Evolutionary conservation across 2,113 vertebrate species (phyloP).

Genomic region (Saimiri boliviensis): DNA sequence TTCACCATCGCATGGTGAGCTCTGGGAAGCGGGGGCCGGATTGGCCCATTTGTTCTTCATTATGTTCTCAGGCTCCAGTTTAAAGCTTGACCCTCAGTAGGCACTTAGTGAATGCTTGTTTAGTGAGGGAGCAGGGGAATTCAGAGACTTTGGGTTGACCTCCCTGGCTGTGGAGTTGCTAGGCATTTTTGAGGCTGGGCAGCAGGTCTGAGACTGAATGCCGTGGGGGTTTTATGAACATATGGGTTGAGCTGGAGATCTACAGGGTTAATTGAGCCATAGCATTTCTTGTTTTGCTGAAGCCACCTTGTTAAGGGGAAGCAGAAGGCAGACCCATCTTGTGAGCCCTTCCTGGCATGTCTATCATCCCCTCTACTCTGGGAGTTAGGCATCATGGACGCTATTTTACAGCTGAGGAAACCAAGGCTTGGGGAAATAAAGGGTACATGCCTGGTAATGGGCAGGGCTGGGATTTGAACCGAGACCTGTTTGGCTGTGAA

Average conservation of each 20-base stretch:
- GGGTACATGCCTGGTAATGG: rapidly evolving
- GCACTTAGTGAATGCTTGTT: not conserved
- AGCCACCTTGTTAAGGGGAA: not conserved
- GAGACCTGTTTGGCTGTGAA: not conserved
- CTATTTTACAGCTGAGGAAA: not conserved
- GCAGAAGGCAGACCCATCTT: not conserved
- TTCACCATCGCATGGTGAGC: rapidly evolving
- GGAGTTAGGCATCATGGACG: rapidly evolving
- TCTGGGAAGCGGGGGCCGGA: not conserved
- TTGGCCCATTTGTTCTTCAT: not conserved
- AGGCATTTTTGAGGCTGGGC: not conserved
- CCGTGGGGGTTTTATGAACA: not conserved
- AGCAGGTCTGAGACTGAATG: not conserved
- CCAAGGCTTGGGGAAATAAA: not conserved
- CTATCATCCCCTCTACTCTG: not conserved
- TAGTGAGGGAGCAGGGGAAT: not conserved
- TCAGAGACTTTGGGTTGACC: not conserved
- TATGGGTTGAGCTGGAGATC: not conserved
- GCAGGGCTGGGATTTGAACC: not conserved
- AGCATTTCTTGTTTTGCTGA: not conserved
- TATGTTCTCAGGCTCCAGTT: not conserved
- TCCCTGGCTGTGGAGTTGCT: not conserved
- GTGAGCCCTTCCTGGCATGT: not conserved
- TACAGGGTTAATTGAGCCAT: not conserved
- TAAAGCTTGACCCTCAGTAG: not conserved